Evolutionary conservation across 2,113 vertebrate species (phyloP), one percentile per base, ranked within the genome.

Genomic region (Stigmatopora argus): DNA sequence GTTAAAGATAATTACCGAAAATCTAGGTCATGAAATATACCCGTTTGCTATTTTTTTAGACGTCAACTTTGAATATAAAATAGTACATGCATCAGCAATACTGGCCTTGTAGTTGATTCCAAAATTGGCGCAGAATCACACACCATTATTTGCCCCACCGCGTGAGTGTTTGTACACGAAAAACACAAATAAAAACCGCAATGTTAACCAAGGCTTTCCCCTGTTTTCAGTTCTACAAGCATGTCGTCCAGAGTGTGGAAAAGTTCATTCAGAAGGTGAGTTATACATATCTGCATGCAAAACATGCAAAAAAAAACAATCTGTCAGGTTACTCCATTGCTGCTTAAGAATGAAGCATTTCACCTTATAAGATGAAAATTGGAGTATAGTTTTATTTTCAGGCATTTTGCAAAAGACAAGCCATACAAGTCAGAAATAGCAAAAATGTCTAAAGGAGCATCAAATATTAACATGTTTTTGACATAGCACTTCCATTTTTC

Each of bases 241-340:
- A 99, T 44, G 96, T 99, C 74, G 97, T 99, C 72, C 97, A 99
- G 85, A 97, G 97, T 63, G 97, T 99, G 86, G 97, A 99, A 85
- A 99, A 99, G 83, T 99, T 99, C 77, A 92, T 99, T 90, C 96
- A 96, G 65, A 98, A 98, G 92, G 97, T 99, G 87, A 91, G 92
- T 86, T 19, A 4, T 63, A 38, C 57, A 4, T 63, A 38, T 57
- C 64, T 19, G 6, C n/a, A 34, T 23, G 14, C 6, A 38, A 59
- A 13, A 31, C 14, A n/a, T n/a, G n/a, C n/a, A n/a, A n/a, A n/a
- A n/a, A n/a, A n/a, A n/a, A n/a, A n/a, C n/a, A n/a, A n/a, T n/a
- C n/a, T 52, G 6, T 0, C 8, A 21, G 51, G 51, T 51, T 19
- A 21, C 49, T 19, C 11, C 10, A 21, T 21, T 52, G 49, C 11